Conservation (phyloP, 2,888 invertebrate species). For the Sminthurinus aureus region DNA sequence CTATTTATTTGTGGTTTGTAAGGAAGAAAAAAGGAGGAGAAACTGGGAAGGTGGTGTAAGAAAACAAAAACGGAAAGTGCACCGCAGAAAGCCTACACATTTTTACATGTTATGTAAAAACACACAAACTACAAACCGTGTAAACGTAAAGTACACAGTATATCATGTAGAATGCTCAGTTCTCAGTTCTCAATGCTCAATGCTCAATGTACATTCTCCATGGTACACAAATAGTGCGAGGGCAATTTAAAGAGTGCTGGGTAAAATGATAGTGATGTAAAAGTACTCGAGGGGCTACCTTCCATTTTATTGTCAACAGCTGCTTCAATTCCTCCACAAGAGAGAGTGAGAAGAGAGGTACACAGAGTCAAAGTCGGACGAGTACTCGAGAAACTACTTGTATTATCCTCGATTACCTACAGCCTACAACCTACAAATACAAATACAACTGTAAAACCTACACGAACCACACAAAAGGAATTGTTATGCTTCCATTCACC, state of each 20-base stretch:
- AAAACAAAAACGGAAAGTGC: no score
- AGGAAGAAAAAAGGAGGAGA: no score
- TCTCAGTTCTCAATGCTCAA: not conserved
- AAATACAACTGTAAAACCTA: no score
- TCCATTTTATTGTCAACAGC: constrained; percentile 57
- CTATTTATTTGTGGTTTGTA: no score
- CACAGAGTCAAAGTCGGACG: not conserved
- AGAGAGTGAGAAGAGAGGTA: no score
- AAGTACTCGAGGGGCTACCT: constrained; percentile 54
- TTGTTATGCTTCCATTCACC: not conserved
- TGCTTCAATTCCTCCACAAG: constrained; percentile 45
- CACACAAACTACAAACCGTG: no score
- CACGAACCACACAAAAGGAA: not conserved
- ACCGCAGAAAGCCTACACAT: no score
- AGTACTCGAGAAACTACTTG: not conserved
- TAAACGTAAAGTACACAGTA: no score
- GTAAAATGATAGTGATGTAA: constrained; percentile 34
- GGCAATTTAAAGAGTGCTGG: constrained; percentile 14
- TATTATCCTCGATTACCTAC: not conserved
- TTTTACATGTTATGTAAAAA: no score
- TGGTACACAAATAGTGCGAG: not conserved
- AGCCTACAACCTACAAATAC: no score
- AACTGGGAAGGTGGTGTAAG: no score
- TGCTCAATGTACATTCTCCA: not conserved
- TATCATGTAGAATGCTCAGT: no score